Evolutionary conservation across 1,140 invertebrate genomes (phyloP), one percentile per base, ranked within the genome.

Genomic region (Tribolium madens): DNA sequence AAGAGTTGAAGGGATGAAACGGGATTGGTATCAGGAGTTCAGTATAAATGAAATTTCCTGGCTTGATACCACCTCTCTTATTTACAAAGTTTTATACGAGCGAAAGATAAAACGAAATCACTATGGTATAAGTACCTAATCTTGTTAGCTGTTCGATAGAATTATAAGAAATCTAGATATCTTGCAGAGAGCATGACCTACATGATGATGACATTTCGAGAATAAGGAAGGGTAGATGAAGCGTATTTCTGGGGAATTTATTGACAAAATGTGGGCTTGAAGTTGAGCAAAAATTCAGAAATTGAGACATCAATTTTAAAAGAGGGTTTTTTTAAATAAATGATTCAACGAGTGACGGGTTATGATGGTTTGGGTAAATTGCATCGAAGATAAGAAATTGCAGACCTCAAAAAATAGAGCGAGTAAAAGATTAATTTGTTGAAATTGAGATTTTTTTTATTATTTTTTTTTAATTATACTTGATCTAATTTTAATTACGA

Each of bases 31-130:
- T 50, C 48, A 14, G 15, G 13, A 50, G 48, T 50, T 50, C 48
- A 14, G 48, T 50, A 50, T 50, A 50, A 50, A 50, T 50, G 48
- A 50, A 50, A 50, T 50, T 26, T 50, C 48, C 2, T 26, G 10
- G 4, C 52, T 18, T 57, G 52, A 57, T 57, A 57, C 52, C 18
- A 57, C 52, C 52, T 57, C 52, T 57, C 52, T 57, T 57, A 57
- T 57, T 57, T 57, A 57, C 52, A 57, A 57, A 57, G 15, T 57
- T 57, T 57, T 57, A 57, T 57, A 57, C 52, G 52, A 57, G 52
- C 52, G 18, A 57, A 42, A 57, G 52, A 57, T 57, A 57, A 57
- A 57, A 57, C 52, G 52, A 26, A 26, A 57, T 57, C 52, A 57
- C 52, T 57, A 26, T 26, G 18, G 52, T 26, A 57, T 57, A 57